These are phyloP conservation scores for Panulirus ornatus DNA, from an alignment of 1,140 invertebrate species.

Conservation along the genomic window DNA sequence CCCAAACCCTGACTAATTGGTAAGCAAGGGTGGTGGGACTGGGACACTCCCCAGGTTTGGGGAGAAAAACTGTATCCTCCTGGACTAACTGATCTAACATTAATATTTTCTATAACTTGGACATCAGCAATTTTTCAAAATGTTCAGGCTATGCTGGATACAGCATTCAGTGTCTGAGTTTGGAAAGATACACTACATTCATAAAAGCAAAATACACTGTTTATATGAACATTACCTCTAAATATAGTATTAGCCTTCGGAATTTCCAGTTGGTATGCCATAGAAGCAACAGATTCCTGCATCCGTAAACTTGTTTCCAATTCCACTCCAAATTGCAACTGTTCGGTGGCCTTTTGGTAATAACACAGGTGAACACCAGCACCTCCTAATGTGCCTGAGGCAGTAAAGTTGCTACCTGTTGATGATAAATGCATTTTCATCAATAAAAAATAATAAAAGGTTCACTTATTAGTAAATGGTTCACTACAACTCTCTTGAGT, in stretches of 20 bases:
- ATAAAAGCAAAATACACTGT: background rate
- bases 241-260: constrained; percentile 92
- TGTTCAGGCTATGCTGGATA: background rate
- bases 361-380: constrained; percentile 93
- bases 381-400: constrained; percentile 88
- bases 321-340: constrained; percentile 91
- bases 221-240: constrained; percentile 49
- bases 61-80: too few relatives aligned
- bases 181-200: too few relatives aligned
- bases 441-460: background rate
- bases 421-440: background rate
- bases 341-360: constrained; percentile 95
- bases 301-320: constrained; percentile 91
- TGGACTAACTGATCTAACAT: too few relatives aligned
- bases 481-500: too few relatives aligned
- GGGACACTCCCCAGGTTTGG: too few relatives aligned
- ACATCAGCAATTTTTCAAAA: constrained; percentile 82
- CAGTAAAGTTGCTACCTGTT: constrained; percentile 80
- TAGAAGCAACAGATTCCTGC: constrained; percentile 93
- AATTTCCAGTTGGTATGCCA: constrained; percentile 97
- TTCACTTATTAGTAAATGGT: too few relatives aligned
- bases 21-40: too few relatives aligned
- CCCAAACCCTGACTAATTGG: too few relatives aligned
- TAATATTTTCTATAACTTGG: constrained; percentile 60
- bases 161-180: background rate